Evolutionary conservation across 1,140 invertebrate genomes (phyloP), one percentile per base, ranked within the genome.

Genomic region (Temnothorax longispinosus): DNA sequence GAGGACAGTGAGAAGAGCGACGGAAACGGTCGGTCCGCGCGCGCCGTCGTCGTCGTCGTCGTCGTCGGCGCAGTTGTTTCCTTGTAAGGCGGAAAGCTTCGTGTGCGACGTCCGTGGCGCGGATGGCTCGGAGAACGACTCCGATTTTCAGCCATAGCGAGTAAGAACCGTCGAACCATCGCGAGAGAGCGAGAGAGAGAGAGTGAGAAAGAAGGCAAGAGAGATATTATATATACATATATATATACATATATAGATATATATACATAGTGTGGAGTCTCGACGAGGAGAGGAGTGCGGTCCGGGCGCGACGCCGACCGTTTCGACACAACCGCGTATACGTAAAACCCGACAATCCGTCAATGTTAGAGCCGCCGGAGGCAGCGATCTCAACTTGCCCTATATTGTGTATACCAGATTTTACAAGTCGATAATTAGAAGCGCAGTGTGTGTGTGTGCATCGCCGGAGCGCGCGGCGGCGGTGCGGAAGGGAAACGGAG

Each of bases 261-360:
- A 82, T 4, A 82, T 47, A 82, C 8, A 54, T 32, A 58, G 56
- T 75, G 71, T 74, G 56, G 18, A 50, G 41, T 56, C 18, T 32
- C 44, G 62, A 54, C 77, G 78, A 86, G 78, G 80, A 21, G 64
- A 84, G 84, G 75, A 88, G 87, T 91, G 80, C 65, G 75, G 82
- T 21, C 81, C 87, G 81, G 82, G 62, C 86, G 77, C 88, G 74
- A 90, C 88, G 88, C 88, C 88, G 89, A 90, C 89, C 89, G 78
- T 87, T 69, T 85, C 87, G 84, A 87, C 56, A 86, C 86, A 93
- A 90, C 86, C 91, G 88, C 82, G 93, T 93, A 94, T 94, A 94
- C 93, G 93, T 92, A 93, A 93, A 92, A 91, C 86, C 85, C 93
- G 92, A 94, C 92, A 93, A 94, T 94, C 93, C 92, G 92, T 93